phyloP scores from a whole-genome alignment of 2,797 vertebrate species.

The Paramormyrops hopkinsi region DNA sequence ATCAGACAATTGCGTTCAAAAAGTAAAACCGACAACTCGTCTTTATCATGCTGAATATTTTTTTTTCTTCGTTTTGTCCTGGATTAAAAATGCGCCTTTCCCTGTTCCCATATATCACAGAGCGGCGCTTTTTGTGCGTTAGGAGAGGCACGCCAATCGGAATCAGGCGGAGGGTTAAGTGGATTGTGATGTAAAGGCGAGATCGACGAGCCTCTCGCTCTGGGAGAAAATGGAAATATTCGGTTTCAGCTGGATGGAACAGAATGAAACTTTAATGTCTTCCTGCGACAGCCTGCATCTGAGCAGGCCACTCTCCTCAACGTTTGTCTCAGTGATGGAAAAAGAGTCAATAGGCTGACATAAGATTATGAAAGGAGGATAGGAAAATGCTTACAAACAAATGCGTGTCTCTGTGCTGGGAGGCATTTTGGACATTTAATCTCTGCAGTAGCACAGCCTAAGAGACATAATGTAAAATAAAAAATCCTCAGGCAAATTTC shows the following conservation, averaged over 20 bases:
- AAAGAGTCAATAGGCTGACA: background rate
- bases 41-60: background rate
- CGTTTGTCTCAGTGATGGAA: background rate
- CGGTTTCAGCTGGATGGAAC: conserved; percentile 1
- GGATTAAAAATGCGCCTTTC: background rate
- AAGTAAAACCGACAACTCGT: background rate
- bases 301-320: background rate
- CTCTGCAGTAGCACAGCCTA: background rate
- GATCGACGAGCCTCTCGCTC: background rate
- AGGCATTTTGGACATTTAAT: conserved; percentile 11
- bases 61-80: background rate
- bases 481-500: background rate
- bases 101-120: background rate
- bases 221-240: background rate
- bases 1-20: background rate
- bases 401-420: background rate
- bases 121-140: background rate
- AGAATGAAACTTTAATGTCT: background rate
- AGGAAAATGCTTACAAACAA: conserved; percentile 1
- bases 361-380: background rate
- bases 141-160: background rate
- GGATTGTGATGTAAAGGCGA: background rate
- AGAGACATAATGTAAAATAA: background rate
- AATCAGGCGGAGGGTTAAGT: background rate
- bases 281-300: background rate